These are phyloP conservation scores for Pangasianodon hypophthalmus DNA, from an alignment of 2,113 vertebrate genomes.

Conservation along the genomic window DNA sequence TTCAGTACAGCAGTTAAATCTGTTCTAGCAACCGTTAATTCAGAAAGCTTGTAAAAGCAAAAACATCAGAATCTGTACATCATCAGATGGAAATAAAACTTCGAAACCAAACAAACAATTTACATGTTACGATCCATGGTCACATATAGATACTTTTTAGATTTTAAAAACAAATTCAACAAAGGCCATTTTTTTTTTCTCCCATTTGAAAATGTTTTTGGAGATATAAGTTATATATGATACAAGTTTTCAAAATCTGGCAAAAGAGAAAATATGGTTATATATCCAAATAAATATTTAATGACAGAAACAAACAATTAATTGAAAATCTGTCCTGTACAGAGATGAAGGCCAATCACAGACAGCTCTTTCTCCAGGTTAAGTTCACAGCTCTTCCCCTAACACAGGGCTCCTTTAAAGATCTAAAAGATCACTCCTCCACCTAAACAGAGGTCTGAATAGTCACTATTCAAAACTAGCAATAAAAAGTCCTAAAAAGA, in stretches of 20 bases:
- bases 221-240: constrained; percentile 60
- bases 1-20: background rate
- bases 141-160: background rate
- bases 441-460: constrained; percentile 47
- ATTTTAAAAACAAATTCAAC: constrained; percentile 21
- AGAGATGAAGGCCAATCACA: constrained; percentile 66
- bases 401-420: constrained; percentile 68
- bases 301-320: constrained; percentile 48
- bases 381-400: constrained; percentile 60
- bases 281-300: constrained; percentile 65
- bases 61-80: background rate
- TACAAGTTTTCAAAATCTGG: constrained; percentile 52
- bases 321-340: constrained; percentile 62
- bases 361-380: constrained; percentile 58
- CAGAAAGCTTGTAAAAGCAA: background rate
- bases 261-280: constrained; percentile 42
- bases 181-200: constrained; percentile 1
- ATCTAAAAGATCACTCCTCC: constrained; percentile 53
- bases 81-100: background rate
- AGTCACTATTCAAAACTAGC: constrained; percentile 54
- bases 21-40: background rate
- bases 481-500: constrained; percentile 38
- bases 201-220: constrained; percentile 12
- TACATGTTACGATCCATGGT: background rate
- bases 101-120: background rate